Conservation (phyloP, 2,113 vertebrate species). For the Eonycteris spelaea region DNA sequence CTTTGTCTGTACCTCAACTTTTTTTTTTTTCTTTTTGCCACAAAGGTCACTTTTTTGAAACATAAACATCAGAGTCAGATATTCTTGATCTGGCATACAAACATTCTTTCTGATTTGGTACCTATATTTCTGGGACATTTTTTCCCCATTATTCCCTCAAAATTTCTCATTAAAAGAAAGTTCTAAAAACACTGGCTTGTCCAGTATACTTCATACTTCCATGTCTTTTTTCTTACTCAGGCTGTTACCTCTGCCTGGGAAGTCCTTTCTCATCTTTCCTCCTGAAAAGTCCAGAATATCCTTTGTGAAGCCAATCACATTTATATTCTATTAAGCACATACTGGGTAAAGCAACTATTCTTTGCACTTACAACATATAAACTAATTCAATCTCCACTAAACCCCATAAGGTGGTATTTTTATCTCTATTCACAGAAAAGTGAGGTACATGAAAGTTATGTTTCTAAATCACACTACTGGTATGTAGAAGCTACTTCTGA, state of each 20-base stretch:
- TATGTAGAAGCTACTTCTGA: neutral
- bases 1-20: neutral
- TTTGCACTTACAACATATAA: neutral
- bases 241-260: neutral
- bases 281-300: neutral
- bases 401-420: neutral
- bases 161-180: neutral
- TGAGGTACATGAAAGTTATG: neutral
- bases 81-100: neutral
- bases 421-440: neutral
- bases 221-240: neutral
- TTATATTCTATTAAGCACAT: neutral
- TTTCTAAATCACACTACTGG: neutral
- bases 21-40: neutral
- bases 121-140: neutral
- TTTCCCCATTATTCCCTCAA: too few relatives aligned
- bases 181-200: neutral
- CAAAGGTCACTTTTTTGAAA: neutral
- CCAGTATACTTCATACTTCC: neutral
- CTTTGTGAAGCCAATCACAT: neutral
- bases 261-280: neutral
- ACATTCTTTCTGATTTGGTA: neutral
- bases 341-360: neutral
- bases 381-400: neutral
- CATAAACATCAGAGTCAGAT: neutral